Conservation (phyloP, 2,113 vertebrate genomes). For the Caretta caretta region DNA sequence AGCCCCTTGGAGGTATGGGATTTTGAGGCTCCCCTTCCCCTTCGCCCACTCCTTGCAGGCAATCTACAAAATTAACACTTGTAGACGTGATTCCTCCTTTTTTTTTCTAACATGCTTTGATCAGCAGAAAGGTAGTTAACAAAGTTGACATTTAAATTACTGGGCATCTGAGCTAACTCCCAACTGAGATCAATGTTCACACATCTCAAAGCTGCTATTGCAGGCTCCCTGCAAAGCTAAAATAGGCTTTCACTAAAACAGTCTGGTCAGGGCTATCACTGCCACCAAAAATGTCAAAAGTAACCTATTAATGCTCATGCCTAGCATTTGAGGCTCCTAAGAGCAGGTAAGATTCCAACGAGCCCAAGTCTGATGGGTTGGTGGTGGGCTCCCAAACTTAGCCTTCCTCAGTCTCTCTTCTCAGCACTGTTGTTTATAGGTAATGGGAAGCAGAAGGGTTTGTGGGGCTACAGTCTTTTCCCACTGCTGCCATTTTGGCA, state of each 20-base stretch:
- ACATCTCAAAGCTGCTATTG: too few relatives aligned
- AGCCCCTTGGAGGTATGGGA: background rate
- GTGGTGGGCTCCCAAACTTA: rapidly evolving
- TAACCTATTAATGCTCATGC: background rate
- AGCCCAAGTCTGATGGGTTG: background rate
- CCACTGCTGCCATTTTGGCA: background rate
- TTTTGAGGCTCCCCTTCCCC: background rate
- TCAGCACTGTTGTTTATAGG: background rate
- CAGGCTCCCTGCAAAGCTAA: too few relatives aligned
- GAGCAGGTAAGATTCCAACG: too few relatives aligned
- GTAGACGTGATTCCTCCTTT: too few relatives aligned
- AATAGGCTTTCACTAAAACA: rapidly evolving
- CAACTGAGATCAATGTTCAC: too few relatives aligned
- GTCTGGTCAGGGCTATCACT: background rate
- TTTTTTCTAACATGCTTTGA: background rate
- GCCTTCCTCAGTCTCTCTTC: background rate
- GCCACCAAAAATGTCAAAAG: background rate
- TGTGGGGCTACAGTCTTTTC: background rate
- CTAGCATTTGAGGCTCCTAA: background rate
- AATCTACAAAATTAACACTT: background rate
- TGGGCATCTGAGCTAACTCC: too few relatives aligned
- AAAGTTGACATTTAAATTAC: too few relatives aligned
- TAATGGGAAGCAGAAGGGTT: background rate
- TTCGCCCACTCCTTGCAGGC: background rate
- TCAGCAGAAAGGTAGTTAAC: background rate